These are phyloP conservation scores for Lacanobia oleracea DNA, from an alignment of 2,888 invertebrate species.

Conservation along the genomic window DNA sequence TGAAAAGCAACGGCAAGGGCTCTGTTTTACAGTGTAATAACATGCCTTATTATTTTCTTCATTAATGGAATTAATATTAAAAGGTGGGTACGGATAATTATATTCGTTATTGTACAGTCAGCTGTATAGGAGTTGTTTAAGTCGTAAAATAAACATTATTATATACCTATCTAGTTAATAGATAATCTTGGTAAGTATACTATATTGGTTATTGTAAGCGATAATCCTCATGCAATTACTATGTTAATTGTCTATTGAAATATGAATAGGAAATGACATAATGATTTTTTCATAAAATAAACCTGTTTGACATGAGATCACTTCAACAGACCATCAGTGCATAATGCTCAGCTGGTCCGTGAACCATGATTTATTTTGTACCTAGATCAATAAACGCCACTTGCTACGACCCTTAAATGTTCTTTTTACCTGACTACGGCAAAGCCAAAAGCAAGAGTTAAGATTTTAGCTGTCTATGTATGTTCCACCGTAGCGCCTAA, in stretches of 20 bases:
- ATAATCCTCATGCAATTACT: conserved; percentile 2
- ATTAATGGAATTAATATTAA: conserved; percentile 30
- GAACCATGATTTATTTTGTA: neutral
- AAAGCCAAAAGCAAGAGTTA: too few species aligned
- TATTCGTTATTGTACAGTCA: conserved; percentile 1
- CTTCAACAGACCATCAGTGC: neutral
- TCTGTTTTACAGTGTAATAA: conserved; percentile 27
- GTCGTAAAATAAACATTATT: conserved; percentile 4
- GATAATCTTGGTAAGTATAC: neutral
- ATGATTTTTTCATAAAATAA: conserved; percentile 27
- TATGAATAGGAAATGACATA: conserved; percentile 20
- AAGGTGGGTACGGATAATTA: conserved; percentile 2
- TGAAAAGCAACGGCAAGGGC: neutral
- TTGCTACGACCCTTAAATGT: neutral
- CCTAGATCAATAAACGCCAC: neutral
- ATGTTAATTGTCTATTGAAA: neutral
- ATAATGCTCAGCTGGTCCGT: neutral
- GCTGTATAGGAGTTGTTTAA: conserved; percentile 10
- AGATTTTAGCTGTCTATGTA: too few species aligned
- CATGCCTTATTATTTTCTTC: conserved; percentile 35
- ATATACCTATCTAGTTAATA: neutral
- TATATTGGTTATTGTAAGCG: conserved; percentile 6
- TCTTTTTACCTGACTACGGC: too few species aligned
- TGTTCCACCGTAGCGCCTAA: too few species aligned
- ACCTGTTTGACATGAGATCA: conserved; percentile 33